A percentile compares a stretch with the other conserved stretches of the same genome.
Evolutionary conservation across 2,113 vertebrate species (phyloP).

Genomic region (Panurus biarmicus): DNA sequence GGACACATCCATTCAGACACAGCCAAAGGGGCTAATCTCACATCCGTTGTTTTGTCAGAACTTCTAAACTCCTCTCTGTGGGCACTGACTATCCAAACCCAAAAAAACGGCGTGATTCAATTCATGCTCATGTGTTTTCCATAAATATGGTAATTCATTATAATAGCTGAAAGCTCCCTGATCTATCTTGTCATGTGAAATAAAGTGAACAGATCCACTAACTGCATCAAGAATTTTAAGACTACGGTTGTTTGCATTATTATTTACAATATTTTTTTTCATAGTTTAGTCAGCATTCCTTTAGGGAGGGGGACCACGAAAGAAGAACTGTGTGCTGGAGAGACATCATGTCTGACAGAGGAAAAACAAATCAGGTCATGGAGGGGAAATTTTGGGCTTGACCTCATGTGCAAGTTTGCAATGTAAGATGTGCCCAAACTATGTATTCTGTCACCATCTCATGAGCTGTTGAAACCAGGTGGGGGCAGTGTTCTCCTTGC

Average conservation of each 20-base stretch:
- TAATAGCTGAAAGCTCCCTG: background rate
- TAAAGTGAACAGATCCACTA: background rate
- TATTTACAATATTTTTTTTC: background rate
- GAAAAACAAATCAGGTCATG: background rate
- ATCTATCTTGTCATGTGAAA: background rate
- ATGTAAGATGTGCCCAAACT: too few species aligned
- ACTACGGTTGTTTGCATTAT: background rate
- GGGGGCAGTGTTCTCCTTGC: too few species aligned
- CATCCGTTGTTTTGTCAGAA: constrained; percentile 56
- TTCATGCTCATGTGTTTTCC: constrained; percentile 21
- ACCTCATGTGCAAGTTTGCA: too few species aligned
- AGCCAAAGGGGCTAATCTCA: constrained; percentile 45
- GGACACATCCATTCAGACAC: background rate
- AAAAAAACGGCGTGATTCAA: constrained; percentile 45
- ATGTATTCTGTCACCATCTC: too few species aligned
- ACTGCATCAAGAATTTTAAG: background rate
- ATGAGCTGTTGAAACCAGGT: too few species aligned
- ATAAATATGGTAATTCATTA: constrained; percentile 34
- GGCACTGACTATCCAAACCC: constrained; percentile 11
- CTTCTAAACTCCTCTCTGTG: constrained; percentile 35
- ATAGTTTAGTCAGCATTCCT: background rate
- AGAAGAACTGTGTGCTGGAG: background rate
- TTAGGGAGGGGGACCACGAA: background rate
- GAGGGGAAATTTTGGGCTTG: background rate
- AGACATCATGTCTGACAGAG: background rate